Conservation (phyloP, 2,888 invertebrate species). For the Drosophila diplacantha region DNA sequence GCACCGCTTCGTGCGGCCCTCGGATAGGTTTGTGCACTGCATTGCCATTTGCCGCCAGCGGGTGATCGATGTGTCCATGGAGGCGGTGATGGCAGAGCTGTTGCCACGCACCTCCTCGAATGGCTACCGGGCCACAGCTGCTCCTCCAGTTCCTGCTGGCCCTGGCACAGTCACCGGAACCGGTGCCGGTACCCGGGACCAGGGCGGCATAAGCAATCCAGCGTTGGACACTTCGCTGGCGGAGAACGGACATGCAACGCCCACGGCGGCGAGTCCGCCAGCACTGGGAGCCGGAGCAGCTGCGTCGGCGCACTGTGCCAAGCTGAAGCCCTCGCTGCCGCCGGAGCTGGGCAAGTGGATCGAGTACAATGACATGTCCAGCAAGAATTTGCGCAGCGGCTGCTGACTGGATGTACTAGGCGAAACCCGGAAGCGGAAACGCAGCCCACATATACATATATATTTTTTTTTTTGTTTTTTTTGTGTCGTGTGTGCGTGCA, state of each 20-base stretch:
- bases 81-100: slow-evolving; percentile 79
- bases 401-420: slow-evolving; percentile 64
- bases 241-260: slow-evolving; percentile 69
- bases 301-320: slow-evolving; percentile 48
- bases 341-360: slow-evolving; percentile 84
- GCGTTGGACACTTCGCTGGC: slow-evolving; percentile 54
- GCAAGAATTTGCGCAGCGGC: slow-evolving; percentile 80
- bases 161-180: neutral
- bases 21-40: slow-evolving; percentile 84
- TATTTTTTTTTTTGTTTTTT: slow-evolving; percentile 5
- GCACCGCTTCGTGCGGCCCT: slow-evolving; percentile 86
- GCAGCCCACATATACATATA: neutral
- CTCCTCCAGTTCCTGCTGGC: too few species aligned
- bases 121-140: slow-evolving; percentile 43
- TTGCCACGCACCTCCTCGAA: slow-evolving; percentile 53
- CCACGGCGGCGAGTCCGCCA: neutral
- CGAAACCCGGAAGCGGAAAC: slow-evolving; percentile 7
- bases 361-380: slow-evolving; percentile 85
- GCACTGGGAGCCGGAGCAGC: slow-evolving; percentile 9
- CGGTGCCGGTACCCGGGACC: neutral
- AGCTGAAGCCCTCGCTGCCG: slow-evolving; percentile 81
- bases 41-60: slow-evolving; percentile 79
- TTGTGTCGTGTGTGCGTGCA: neutral
- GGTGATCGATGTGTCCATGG: slow-evolving; percentile 79
- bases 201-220: slow-evolving; percentile 35